A percentile compares a stretch with the other conserved stretches of the same genome.
phyloP scores from a whole-genome alignment of 2,888 invertebrate genomes.

The Hololepta plana region DNA sequence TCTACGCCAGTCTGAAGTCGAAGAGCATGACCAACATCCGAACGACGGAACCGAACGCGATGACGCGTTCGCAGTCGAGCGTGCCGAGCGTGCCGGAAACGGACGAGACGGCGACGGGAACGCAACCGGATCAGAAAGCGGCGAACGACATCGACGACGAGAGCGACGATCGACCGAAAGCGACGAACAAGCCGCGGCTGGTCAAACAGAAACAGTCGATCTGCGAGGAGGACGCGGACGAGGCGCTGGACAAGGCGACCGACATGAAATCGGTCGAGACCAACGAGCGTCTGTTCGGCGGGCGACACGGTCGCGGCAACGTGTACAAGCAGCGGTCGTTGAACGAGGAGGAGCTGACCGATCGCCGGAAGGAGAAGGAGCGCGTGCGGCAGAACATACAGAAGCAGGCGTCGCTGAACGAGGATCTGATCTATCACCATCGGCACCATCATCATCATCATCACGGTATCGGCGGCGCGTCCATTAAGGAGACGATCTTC shows the following conservation, averaged over 20 bases:
- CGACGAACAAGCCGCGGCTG: constrained; percentile 41
- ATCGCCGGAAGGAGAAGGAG: constrained; percentile 67
- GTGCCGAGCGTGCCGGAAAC: constrained; percentile 38
- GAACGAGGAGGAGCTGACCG: constrained; percentile 78
- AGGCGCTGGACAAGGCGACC: constrained; percentile 43
- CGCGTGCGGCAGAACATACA: constrained; percentile 65
- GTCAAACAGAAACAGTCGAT: constrained; percentile 78
- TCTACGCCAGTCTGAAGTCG: constrained; percentile 47
- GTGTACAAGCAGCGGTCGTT: constrained; percentile 71
- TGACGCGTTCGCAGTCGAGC: constrained; percentile 59
- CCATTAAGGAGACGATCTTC: constrained; percentile 56
- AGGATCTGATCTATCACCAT: constrained; percentile 59
- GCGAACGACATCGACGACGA: constrained; percentile 7
- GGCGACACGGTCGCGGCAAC: constrained; percentile 17
- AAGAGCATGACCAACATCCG: constrained; percentile 71
- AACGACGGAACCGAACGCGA: constrained; percentile 49
- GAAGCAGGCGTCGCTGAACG: constrained; percentile 77
- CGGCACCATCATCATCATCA: constrained; percentile 43
- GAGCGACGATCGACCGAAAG: constrained; percentile 9
- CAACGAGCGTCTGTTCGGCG: constrained; percentile 6
- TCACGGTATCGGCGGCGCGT: too few species aligned
- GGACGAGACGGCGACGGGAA: constrained; percentile 11
- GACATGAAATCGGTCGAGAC: constrained; percentile 39
- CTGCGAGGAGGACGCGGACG: constrained; percentile 52
- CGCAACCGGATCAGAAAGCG: constrained; percentile 5